These are phyloP conservation scores for Mastacembelus armatus DNA, from an alignment of 2,797 vertebrate genomes.

Conservation along the genomic window DNA sequence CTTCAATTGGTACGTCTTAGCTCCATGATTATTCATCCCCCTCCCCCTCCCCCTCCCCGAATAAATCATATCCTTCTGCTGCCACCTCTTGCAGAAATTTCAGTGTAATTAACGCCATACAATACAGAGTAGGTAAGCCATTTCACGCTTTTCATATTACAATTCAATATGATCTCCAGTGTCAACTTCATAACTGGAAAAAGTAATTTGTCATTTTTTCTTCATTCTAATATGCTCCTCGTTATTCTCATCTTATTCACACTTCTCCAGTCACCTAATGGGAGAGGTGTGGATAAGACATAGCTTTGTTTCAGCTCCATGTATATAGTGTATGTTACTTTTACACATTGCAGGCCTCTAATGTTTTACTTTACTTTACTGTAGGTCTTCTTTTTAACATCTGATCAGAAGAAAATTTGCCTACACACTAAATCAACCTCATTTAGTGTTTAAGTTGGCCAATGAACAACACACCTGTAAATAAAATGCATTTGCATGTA, in stretches of 20 bases:
- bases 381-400: too few species aligned
- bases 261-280: background rate
- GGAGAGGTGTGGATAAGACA: background rate
- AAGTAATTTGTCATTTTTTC: background rate
- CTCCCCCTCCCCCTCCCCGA: conserved; percentile 28
- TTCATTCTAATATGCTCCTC: background rate
- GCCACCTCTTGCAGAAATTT: conserved; percentile 3
- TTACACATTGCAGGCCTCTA: too few species aligned
- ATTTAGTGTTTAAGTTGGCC: too few species aligned
- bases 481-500: too few species aligned
- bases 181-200: background rate
- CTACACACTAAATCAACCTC: too few species aligned
- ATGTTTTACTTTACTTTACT: too few species aligned
- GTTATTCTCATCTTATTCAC: background rate
- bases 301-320: too few species aligned
- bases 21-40: conserved; percentile 46
- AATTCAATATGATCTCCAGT: background rate
- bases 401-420: too few species aligned
- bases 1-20: conserved; percentile 45
- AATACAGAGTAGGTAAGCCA: conserved; percentile 5
- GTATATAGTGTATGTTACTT: too few species aligned
- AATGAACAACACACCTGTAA: too few species aligned
- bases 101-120: conserved; percentile 27
- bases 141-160: background rate
- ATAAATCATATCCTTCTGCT: conserved; percentile 32